Evolutionary conservation across 2,888 invertebrate species (phyloP), one percentile per base, ranked within the genome.

Genomic region (Oasisia sp.): DNA sequence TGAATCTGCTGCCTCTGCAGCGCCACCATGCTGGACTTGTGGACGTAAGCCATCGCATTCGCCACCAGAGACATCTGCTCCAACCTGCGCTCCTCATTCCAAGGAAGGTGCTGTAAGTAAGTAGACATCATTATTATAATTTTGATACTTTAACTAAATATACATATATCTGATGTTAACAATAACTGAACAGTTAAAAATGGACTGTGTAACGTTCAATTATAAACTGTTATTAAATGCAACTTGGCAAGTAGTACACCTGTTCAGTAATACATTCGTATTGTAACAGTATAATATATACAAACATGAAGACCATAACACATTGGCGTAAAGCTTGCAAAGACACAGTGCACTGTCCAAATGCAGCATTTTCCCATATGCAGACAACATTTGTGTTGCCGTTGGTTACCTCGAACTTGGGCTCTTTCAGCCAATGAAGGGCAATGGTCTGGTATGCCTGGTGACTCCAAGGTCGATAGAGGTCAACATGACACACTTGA

Each of bases 1-100:
- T 95, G 95, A 92, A 95, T 95, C 93, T 94, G 95, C 92, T 95
- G 96, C 91, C 95, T 93, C 93, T 95, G 95, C 9, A 95, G 93
- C 0, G 95, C 95, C 14, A 93, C 93, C 92, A 94, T 94, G 44
- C 95, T 94, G 12, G 95, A 95, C 92, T 95, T 93, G 93, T 96
- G 96, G 50, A 96, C 95, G 93, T 95, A 96, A 8, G 95, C 95
- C 96, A 96, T 96, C 14, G 95, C 95, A 58, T 94, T 94, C 45
- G 95, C 94, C 9, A 95, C 94, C 94, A 95, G 94, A 4, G 93
- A 94, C 19, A 96, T 93, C 93, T 96, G 96, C 74, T 95, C 95
- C 12, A 91, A 91, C 90, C 93, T 94, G 19, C 94, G 92, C 0
- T 94, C 93, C 32, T 94, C 94, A 93, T 94, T 95, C 96, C 96